Conservation (phyloP, 2,888 invertebrate species). For the Archips crataeganus region DNA sequence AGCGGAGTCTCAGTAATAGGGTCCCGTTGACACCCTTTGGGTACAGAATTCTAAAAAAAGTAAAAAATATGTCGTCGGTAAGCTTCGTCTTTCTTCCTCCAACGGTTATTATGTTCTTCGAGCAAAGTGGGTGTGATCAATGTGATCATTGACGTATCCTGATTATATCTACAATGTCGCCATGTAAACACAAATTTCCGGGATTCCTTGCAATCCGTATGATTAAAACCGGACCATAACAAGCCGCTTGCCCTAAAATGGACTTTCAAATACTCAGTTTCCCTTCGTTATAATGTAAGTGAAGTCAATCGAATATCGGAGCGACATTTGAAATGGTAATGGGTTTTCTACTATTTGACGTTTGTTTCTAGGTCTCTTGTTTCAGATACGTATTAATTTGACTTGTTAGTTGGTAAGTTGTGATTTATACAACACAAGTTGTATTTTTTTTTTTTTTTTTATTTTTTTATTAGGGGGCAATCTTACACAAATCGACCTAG, state of each 20-base stretch:
- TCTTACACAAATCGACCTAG: too few relatives aligned
- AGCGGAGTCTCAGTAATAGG: too few relatives aligned
- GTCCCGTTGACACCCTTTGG: too few relatives aligned
- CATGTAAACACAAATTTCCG: slow-evolving; percentile 26
- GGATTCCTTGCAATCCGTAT: slow-evolving; percentile 32
- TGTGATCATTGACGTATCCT: neutral
- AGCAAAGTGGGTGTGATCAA: neutral
- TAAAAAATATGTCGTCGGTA: too few relatives aligned
- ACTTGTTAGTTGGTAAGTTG: too few relatives aligned
- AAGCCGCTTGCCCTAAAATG: slow-evolving; percentile 35
- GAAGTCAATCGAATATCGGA: slow-evolving; percentile 28
- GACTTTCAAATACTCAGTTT: slow-evolving; percentile 39
- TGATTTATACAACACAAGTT: too few relatives aligned
- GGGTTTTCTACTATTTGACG: slow-evolving; percentile 14
- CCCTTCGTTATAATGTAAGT: slow-evolving; percentile 39
- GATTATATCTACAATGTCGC: neutral
- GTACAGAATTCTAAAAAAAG: too few relatives aligned
- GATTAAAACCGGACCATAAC: slow-evolving; percentile 36
- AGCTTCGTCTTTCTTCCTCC: too few relatives aligned
- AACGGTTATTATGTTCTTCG: too few relatives aligned
- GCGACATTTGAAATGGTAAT: slow-evolving; percentile 39
- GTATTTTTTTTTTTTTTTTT: too few relatives aligned
- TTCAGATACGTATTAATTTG: neutral
- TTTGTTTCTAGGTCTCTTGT: slow-evolving; percentile 12
- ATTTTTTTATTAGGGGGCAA: too few relatives aligned